Evolutionary conservation across 2,113 vertebrate genomes (phyloP).

Genomic region (Tupaia tana): DNA sequence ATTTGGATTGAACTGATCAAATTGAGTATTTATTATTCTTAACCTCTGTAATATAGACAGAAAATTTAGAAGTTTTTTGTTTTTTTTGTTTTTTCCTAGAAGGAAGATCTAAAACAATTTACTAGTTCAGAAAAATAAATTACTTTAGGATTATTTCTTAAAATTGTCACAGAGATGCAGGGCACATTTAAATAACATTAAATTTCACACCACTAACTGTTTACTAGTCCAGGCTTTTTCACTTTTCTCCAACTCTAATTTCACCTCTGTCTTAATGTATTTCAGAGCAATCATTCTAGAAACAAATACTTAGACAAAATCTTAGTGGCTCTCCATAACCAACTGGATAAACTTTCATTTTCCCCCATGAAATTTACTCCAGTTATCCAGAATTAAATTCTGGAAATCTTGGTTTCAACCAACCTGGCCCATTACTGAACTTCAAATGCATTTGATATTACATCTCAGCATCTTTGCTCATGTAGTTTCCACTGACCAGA

Average conservation of each 20-base stretch:
- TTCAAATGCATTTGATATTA: slow-evolving; percentile 4
- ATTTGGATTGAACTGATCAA: slow-evolving; percentile 25
- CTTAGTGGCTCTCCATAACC: neutral
- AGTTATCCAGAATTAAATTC: slow-evolving; percentile 47
- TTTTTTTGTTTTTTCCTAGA: neutral
- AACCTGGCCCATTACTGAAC: neutral
- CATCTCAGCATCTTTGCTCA: neutral
- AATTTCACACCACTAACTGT: slow-evolving; percentile 15
- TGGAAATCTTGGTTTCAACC: neutral
- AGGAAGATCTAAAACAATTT: slow-evolving; percentile 8
- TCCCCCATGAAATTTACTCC: neutral
- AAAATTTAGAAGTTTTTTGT: neutral
- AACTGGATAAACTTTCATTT: slow-evolving; percentile 3
- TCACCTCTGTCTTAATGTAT: slow-evolving; percentile 9
- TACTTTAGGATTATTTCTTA: slow-evolving; percentile 23
- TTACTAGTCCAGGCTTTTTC: neutral
- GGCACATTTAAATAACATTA: neutral
- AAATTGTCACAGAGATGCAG: neutral
- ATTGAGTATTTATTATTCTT: neutral
- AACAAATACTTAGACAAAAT: slow-evolving; percentile 40
- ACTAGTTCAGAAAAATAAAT: slow-evolving; percentile 1
- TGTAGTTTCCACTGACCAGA: neutral
- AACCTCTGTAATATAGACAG: neutral
- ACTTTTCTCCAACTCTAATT: neutral
- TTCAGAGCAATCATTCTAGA: slow-evolving; percentile 28